Percentiles rank a stretch among this genome's conserved stretches.
Conservation (phyloP, 2,888 invertebrate genomes). For the Rhaphigaster nebulosa region DNA sequence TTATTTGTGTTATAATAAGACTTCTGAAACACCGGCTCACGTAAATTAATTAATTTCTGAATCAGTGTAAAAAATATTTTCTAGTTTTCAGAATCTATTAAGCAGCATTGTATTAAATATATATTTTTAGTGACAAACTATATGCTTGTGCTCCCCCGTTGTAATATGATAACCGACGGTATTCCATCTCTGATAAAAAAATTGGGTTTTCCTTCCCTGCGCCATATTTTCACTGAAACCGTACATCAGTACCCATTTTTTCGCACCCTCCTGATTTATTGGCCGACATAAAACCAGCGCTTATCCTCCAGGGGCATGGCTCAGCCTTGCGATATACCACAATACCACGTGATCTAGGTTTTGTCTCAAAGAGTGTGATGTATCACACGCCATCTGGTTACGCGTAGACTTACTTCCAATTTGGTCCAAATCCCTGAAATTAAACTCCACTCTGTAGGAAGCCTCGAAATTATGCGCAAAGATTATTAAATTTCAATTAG, state of each 20-base stretch:
- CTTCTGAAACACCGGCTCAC: too few species aligned
- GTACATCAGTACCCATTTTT: conserved; percentile 31
- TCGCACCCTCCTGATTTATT: conserved; percentile 35
- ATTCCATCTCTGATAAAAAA: conserved; percentile 6
- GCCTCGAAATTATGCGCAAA: too few species aligned
- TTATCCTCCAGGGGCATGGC: background rate
- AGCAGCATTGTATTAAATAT: background rate
- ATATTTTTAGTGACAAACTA: background rate
- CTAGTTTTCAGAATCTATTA: too few species aligned
- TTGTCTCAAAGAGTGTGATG: background rate
- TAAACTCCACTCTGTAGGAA: too few species aligned
- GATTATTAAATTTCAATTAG: too few species aligned
- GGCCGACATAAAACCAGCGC: background rate
- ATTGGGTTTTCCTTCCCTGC: background rate
- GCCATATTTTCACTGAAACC: conserved; percentile 19
- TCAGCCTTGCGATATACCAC: background rate
- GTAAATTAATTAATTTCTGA: too few species aligned
- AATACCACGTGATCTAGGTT: background rate
- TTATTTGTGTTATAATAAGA: too few species aligned
- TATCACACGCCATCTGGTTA: background rate
- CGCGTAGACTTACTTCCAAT: too few species aligned
- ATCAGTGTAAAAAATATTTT: too few species aligned
- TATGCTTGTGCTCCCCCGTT: background rate
- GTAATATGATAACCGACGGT: background rate
- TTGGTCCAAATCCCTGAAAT: too few species aligned